A percentile compares a stretch with the other conserved stretches of the same genome.
These are phyloP conservation scores for Cephonodes hylas DNA, from an alignment of 2,888 invertebrate genomes.

Conservation along the genomic window DNA sequence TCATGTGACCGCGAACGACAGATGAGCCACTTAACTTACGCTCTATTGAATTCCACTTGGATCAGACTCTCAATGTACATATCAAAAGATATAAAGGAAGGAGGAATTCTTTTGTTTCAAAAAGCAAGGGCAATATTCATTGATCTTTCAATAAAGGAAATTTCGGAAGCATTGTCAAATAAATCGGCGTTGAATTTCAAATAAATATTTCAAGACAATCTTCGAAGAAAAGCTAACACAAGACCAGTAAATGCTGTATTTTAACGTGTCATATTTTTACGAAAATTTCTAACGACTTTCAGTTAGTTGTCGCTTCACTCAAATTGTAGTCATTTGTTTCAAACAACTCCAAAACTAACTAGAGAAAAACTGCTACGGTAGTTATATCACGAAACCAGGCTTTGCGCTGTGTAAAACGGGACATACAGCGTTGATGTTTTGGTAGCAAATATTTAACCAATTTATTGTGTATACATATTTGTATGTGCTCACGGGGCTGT, in stretches of 20 bases:
- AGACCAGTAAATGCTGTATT: constrained; percentile 44
- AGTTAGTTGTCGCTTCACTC: constrained; percentile 57
- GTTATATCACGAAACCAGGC: constrained; percentile 53
- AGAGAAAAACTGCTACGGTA: constrained; percentile 56
- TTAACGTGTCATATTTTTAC: constrained; percentile 41
- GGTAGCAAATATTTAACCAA: neutral
- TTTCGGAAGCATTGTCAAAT: neutral
- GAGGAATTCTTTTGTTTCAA: constrained; percentile 36
- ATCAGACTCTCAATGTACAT: constrained; percentile 27
- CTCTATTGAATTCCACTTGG: constrained; percentile 59
- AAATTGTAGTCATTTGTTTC: constrained; percentile 68
- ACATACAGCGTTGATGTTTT: constrained; percentile 28
- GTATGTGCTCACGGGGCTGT: neutral
- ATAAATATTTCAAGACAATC: constrained; percentile 27
- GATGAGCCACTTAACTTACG: constrained; percentile 69
- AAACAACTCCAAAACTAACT: constrained; percentile 64
- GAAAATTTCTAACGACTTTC: constrained; percentile 56
- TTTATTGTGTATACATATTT: neutral
- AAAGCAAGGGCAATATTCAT: neutral
- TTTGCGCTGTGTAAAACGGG: constrained; percentile 26
- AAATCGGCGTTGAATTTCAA: neutral
- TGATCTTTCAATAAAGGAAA: neutral
- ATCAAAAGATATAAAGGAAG: constrained; percentile 43
- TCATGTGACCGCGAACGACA: constrained; percentile 59
- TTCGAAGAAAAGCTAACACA: constrained; percentile 32